Base-by-base conservation (phyloP, 1,140 invertebrate species). In the Theocolax elegans region DNA sequence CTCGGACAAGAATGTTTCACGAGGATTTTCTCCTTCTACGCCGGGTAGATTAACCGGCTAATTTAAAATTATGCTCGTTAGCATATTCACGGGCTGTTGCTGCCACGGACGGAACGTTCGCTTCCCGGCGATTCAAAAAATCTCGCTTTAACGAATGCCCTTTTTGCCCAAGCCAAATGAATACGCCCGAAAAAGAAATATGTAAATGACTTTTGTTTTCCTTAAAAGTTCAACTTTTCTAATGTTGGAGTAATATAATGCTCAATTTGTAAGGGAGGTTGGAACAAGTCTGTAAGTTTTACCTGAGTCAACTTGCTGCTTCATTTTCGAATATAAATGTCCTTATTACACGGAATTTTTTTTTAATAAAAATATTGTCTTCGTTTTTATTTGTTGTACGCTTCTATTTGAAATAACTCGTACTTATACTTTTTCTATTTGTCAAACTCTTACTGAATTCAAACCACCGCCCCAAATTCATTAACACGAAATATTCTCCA, bases 191-290 rank as follows among this genome's bases (percentile, higher is more conserved):
- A 44, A 40, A 49, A 42, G 64, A 56, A 54, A 49, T 38, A 59
- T 67, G 42, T n/a, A 67, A 67, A 67, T 59, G 42, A 67, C 23
- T 12, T 58, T 59, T 67, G 54, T 67, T 65, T 54, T 25, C 49
- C 54, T 65, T 15, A 17, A 46, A n/a, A 60, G 15, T 60, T 44
- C 3, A 44, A 3, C 15, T 44, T 44, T 44, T 15, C 42, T 44
- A 44, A 44, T 44, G 12, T 44, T 6, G 12, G 42, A 13, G 6
- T 3, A 44, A 44, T 44, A 9, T 44, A 3, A 15, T 44, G 3
- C 3, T 44, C 15, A 44, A 8, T 44, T 44, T 44, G 42, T 15
- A 44, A 35, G 10, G 31, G 10, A 35, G 10, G 31, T 35, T 4
- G 10, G 31, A 35, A 35, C 31, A 35, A 35, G 4, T 35, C 15